phyloP scores from a whole-genome alignment of 2,113 vertebrate genomes.

The Campylorhamphus procurvoides region DNA sequence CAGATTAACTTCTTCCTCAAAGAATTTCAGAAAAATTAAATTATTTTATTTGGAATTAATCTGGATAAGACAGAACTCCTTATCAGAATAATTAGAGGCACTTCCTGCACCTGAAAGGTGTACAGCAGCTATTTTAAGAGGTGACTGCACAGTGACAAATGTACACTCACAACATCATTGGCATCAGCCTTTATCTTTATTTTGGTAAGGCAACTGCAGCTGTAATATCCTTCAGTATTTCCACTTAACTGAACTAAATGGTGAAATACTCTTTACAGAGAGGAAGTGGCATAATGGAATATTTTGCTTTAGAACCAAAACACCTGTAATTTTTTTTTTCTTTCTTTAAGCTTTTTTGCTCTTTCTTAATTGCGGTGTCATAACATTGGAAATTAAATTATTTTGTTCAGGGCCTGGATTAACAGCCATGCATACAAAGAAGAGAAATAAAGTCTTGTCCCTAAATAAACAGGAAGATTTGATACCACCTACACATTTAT shows the following conservation, averaged over 20 bases:
- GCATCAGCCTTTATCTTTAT: neutral
- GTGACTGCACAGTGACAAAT: neutral
- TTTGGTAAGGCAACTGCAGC: neutral
- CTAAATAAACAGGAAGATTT: neutral
- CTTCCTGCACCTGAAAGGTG: neutral
- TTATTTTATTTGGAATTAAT: neutral
- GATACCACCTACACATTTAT: neutral
- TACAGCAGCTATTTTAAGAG: neutral
- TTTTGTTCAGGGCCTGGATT: neutral
- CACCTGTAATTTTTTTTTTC: neutral
- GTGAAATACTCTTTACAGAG: neutral
- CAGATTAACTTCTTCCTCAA: neutral
- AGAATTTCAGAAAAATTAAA: neutral
- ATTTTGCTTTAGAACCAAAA: neutral
- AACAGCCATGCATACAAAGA: neutral
- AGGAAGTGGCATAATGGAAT: neutral
- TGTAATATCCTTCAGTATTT: neutral
- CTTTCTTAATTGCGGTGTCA: neutral
- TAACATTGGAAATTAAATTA: neutral
- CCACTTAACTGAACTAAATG: neutral
- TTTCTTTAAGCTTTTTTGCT: neutral
- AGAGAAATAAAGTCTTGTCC: neutral
- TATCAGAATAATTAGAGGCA: neutral
- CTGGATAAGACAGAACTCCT: neutral
- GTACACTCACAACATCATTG: neutral